These are phyloP conservation scores for Parnassius orleans DNA, from an alignment of 2,888 invertebrate genomes.

Conservation along the genomic window DNA sequence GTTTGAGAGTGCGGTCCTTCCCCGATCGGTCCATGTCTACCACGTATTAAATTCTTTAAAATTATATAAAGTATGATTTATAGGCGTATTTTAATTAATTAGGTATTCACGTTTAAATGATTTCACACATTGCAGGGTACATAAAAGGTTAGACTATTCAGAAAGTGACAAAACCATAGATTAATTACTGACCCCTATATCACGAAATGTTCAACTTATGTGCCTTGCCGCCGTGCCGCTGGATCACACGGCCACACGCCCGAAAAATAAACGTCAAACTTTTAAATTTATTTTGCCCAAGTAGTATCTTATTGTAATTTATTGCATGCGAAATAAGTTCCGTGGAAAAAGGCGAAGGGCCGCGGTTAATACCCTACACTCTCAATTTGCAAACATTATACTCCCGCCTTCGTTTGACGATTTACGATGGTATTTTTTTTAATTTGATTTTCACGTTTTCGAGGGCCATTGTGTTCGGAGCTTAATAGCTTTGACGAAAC, in stretches of 20 bases:
- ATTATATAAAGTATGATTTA: not conserved
- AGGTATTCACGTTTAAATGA: not conserved
- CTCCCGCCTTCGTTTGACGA: conserved; percentile 40
- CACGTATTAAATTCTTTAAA: no score
- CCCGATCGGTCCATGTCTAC: no score
- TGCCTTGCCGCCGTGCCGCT: conserved; percentile 6
- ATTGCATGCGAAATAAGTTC: conserved; percentile 54
- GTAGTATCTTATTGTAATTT: conserved; percentile 52
- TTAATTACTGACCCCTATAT: conserved; percentile 14
- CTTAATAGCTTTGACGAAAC: conserved; percentile 31
- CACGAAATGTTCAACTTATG: not conserved
- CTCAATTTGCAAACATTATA: conserved; percentile 63
- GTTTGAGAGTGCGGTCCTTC: no score
- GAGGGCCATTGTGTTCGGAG: conserved; percentile 32
- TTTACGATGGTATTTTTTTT: conserved; percentile 36
- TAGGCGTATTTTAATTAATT: not conserved
- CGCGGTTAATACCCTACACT: conserved; percentile 32
- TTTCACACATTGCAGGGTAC: not conserved
- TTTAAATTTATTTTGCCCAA: conserved; percentile 49
- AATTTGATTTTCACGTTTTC: conserved; percentile 37
- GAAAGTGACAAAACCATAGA: conserved; percentile 16
- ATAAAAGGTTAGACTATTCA: conserved; percentile 7
- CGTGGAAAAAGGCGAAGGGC: conserved; percentile 43
- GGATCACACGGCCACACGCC: conserved; percentile 29
- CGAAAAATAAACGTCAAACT: conserved; percentile 48